Conservation (phyloP, 1,140 invertebrate genomes). For the Olivierus martensii region DNA sequence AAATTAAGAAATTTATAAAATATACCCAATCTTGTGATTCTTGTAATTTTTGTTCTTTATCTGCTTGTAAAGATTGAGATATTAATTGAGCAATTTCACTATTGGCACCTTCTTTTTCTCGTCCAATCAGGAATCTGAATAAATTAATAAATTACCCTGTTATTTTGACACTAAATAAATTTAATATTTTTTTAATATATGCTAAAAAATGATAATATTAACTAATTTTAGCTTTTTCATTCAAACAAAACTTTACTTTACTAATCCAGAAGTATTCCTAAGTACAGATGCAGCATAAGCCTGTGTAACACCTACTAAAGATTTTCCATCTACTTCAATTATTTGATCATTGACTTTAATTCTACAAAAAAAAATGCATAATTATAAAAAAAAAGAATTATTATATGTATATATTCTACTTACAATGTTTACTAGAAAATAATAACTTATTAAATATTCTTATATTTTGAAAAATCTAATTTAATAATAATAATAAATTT, state of each 20-base stretch:
- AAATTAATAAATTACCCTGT: background rate
- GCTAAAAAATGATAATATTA: too few relatives aligned
- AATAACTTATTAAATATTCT: too few relatives aligned
- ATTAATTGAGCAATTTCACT: conserved; percentile 69
- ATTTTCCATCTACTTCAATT: conserved; percentile 98
- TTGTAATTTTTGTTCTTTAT: conserved; percentile 47
- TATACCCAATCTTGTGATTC: too few relatives aligned
- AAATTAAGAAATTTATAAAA: too few relatives aligned
- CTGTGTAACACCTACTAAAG: conserved; percentile 92
- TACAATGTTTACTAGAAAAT: background rate
- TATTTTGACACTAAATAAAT: background rate
- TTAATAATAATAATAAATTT: too few relatives aligned
- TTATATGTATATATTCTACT: background rate
- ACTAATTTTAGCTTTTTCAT: too few relatives aligned
- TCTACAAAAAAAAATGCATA: conserved; percentile 33
- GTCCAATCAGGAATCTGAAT: conserved; percentile 62
- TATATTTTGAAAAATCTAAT: too few relatives aligned
- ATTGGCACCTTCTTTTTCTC: conserved; percentile 86
- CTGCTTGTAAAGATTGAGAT: conserved; percentile 70
- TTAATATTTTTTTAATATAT: background rate
- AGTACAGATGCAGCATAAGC: conserved; percentile 94
- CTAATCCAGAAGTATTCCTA: conserved; percentile 81
- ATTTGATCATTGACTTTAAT: conserved; percentile 90
- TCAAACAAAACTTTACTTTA: conserved; percentile 38
- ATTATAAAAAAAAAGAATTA: background rate